These are phyloP conservation scores for Oncorhynchus nerka DNA, from an alignment of 2,113 vertebrate species.

Conservation along the genomic window DNA sequence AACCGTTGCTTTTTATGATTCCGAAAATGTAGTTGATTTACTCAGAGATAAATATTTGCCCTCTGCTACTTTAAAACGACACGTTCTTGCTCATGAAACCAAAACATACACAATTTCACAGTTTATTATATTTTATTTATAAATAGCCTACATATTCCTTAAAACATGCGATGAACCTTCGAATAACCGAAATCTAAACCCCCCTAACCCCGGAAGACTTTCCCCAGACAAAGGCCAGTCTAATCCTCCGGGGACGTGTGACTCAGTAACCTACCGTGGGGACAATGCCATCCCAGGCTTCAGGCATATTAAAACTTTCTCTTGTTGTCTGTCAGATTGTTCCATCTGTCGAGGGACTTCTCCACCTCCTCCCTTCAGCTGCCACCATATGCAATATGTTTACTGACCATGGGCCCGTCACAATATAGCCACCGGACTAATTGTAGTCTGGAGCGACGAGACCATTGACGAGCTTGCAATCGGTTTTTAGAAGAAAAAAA, in stretches of 20 bases:
- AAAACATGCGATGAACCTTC: background rate
- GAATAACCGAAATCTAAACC: background rate
- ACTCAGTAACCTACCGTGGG: slow-evolving; percentile 60
- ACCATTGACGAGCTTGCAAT: slow-evolving; percentile 58
- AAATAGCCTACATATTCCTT: background rate
- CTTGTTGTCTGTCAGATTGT: slow-evolving; percentile 80
- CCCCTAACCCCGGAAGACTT: background rate
- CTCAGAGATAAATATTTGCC: no score
- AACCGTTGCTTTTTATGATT: no score
- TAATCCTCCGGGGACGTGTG: slow-evolving; percentile 70
- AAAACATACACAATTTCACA: background rate
- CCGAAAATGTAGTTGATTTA: no score
- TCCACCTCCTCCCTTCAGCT: slow-evolving; percentile 85
- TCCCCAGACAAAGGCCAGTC: slow-evolving; percentile 76
- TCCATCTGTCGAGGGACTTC: slow-evolving; percentile 94
- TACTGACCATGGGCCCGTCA: slow-evolving; percentile 80
- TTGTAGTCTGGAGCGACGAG: slow-evolving; percentile 79
- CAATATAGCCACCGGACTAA: slow-evolving; percentile 77
- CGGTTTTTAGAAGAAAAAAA: slow-evolving; percentile 63
- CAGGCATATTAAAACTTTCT: slow-evolving; percentile 81
- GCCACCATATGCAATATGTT: slow-evolving; percentile 96
- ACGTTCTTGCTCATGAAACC: background rate
- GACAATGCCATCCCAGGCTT: slow-evolving; percentile 73
- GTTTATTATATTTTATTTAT: no score
- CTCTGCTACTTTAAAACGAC: background rate